Conservation (phyloP, 2,797 vertebrate species). For the Etheostoma perlongum region DNA sequence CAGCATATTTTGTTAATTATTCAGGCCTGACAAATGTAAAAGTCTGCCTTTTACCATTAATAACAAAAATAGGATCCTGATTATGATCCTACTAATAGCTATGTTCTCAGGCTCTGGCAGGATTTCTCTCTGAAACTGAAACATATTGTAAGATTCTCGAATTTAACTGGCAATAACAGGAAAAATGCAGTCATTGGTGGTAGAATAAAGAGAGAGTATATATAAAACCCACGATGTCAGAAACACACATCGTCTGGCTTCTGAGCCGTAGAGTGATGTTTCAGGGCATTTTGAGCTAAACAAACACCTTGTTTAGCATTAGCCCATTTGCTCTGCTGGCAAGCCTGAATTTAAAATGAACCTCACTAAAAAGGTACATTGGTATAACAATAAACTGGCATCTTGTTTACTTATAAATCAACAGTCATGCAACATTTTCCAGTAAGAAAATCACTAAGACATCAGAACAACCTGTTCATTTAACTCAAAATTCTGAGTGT, state of each 20-base stretch:
- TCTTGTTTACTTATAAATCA: conserved; percentile 12
- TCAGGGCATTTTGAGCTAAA: conserved; percentile 39
- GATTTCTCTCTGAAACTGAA: not conserved
- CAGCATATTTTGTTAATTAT: conserved; percentile 1
- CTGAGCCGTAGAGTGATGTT: conserved; percentile 29
- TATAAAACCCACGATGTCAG: conserved; percentile 24
- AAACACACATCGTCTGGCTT: conserved; percentile 21
- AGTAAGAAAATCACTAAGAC: conserved; percentile 2
- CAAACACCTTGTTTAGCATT: conserved; percentile 35
- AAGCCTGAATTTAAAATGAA: conserved; percentile 34
- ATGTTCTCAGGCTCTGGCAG: not conserved
- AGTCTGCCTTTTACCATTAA: not conserved
- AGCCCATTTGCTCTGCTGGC: conserved; percentile 27
- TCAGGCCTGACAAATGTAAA: conserved; percentile 6
- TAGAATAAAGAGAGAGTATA: conserved; percentile 9
- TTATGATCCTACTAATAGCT: not conserved
- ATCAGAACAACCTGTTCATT: conserved; percentile 13
- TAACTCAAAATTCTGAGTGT: not conserved
- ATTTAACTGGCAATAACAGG: not conserved
- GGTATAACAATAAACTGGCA: conserved; percentile 21
- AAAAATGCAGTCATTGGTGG: not conserved
- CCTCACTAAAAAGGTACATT: conserved; percentile 28
- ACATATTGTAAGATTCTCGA: not conserved
- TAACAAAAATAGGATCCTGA: not conserved
- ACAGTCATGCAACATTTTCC: not conserved